phyloP scores from a whole-genome alignment of 1,140 invertebrate species.

The Saxidomus purpurata region DNA sequence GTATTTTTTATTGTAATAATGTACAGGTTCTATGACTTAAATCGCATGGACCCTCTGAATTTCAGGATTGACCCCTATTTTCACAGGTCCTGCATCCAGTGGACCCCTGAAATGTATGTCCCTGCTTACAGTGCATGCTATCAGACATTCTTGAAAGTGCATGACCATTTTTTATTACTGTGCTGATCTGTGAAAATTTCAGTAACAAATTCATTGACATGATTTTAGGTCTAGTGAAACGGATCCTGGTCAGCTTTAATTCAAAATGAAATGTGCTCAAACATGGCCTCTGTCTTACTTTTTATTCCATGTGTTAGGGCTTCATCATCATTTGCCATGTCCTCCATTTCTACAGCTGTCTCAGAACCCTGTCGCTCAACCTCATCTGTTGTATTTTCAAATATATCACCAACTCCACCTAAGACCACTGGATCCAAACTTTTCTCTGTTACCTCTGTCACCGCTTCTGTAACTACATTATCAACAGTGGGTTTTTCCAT shows the following conservation, averaged over 20 bases:
- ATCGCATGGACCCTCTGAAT: too few species aligned
- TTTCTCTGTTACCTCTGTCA: not conserved
- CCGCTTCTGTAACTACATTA: not conserved
- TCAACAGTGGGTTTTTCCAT: not conserved
- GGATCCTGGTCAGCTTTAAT: not conserved
- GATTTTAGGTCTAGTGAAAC: not conserved
- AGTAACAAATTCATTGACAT: not conserved
- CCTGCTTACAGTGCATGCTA: not conserved
- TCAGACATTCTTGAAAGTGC: not conserved
- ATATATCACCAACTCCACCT: not conserved
- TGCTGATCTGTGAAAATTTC: not conserved
- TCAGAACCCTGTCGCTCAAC: not conserved
- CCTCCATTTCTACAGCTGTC: not conserved
- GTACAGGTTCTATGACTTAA: too few species aligned
- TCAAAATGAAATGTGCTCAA: not conserved
- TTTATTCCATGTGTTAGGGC: not conserved
- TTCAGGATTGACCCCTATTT: too few species aligned
- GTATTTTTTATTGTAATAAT: too few species aligned
- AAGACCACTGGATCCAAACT: not conserved
- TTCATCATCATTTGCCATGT: not conserved
- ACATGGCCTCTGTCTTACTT: constrained; percentile 1
- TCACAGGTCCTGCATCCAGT: too few species aligned
- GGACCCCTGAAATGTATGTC: too few species aligned
- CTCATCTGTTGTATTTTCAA: not conserved
- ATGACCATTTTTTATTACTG: not conserved